These are phyloP conservation scores for Tanytarsus gracilentus DNA, from an alignment of 2,888 invertebrate genomes.

Conservation along the genomic window DNA sequence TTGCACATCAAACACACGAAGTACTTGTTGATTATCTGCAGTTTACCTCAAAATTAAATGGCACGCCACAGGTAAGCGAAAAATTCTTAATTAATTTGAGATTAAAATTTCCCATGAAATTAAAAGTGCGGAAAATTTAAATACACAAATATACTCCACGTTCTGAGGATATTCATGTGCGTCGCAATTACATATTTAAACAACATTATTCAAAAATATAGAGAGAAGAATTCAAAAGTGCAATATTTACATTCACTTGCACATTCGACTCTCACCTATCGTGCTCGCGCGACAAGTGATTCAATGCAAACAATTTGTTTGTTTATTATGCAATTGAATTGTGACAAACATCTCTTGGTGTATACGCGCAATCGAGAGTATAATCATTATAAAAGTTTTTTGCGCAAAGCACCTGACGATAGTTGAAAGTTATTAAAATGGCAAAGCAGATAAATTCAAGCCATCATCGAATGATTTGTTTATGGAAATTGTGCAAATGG, in stretches of 20 bases:
- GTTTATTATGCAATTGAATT: slow-evolving; percentile 22
- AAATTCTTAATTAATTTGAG: neutral
- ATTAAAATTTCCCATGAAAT: neutral
- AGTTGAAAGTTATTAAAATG: neutral
- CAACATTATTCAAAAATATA: no score
- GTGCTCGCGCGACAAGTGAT: neutral
- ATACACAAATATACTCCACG: no score
- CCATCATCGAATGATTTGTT: slow-evolving; percentile 20
- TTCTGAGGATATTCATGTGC: no score
- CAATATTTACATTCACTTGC: no score
- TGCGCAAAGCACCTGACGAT: neutral
- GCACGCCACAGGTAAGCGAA: slow-evolving; percentile 52
- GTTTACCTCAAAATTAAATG: slow-evolving; percentile 58
- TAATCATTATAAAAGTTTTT: neutral
- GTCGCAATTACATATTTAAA: no score
- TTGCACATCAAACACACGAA: slow-evolving; percentile 64
- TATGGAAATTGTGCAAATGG: slow-evolving; percentile 19
- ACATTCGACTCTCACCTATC: no score
- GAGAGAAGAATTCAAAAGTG: no score
- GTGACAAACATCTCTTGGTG: slow-evolving; percentile 14
- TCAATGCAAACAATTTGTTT: neutral
- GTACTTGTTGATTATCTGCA: slow-evolving; percentile 66
- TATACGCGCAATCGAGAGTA: slow-evolving; percentile 5
- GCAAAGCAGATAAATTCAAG: neutral
- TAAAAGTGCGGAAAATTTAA: no score